Evolutionary conservation across 2,888 invertebrate genomes (phyloP).

Genomic region (Incurvaria masculella): DNA sequence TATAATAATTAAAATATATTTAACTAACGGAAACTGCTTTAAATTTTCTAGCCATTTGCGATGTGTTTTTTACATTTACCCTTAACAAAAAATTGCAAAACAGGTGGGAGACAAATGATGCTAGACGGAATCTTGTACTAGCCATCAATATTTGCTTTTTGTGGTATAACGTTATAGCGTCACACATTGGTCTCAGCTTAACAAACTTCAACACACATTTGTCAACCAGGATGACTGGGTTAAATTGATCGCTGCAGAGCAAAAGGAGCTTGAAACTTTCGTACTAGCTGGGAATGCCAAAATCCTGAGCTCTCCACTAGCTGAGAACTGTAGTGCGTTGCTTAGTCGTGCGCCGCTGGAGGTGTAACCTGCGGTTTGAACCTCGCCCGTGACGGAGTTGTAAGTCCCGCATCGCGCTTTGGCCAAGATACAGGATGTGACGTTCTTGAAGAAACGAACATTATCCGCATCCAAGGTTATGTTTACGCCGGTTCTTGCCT

Average conservation of each 20-base stretch:
- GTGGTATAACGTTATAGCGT: too few relatives aligned
- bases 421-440: conserved; percentile 64
- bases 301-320: conserved; percentile 51
- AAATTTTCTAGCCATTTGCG: too few relatives aligned
- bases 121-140: too few relatives aligned
- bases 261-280: conserved; percentile 51
- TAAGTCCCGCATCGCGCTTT: conserved; percentile 58
- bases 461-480: conserved; percentile 48
- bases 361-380: conserved; percentile 51
- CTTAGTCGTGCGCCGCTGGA: conserved; percentile 36
- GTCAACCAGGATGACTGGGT: conserved; percentile 51
- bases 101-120: too few relatives aligned
- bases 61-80: too few relatives aligned
- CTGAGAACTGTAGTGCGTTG: conserved; percentile 56
- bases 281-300: conserved; percentile 51
- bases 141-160: too few relatives aligned
- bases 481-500: conserved; percentile 48
- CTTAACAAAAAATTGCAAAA: too few relatives aligned
- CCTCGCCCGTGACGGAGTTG: conserved; percentile 64
- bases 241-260: conserved; percentile 46
- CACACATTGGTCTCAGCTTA: too few relatives aligned
- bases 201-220: conserved; percentile 32
- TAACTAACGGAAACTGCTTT: too few relatives aligned
- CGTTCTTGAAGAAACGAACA: conserved; percentile 57
- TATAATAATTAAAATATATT: too few relatives aligned